Base-by-base conservation (phyloP, 2,888 invertebrate genomes). In the Diplolepis rosae region DNA sequence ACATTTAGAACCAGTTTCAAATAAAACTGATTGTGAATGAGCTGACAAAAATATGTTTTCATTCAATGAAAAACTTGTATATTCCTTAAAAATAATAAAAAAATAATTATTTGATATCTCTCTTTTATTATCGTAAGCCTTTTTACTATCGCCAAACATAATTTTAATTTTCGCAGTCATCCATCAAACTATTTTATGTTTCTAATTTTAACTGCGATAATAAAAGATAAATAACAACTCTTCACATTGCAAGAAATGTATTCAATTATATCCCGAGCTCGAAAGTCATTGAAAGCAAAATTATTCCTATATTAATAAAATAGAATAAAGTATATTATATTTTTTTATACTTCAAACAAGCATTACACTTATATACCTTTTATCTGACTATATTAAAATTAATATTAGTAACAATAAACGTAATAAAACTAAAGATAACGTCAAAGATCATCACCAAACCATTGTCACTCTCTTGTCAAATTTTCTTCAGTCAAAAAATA, bases 401-500 rank as follows among this genome's bases (percentile, higher is more conserved):
- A 51, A 51, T 51, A 4, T 51, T 27, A 51, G 27, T 51, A 56
- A 42, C 15, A 15, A 15, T 15, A 13, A 32, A 32, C 9, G 18
- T 32, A 32, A 22, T 18, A 9, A 18, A 56, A 52, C 15, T 54
- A 54, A 54, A 54, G 15, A 48, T 22, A 13, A 22, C 35, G 15
- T 15, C 42, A 42, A 42, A 42, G 15, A 42, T 42, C 15, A 18
- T 56, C 35, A 56, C 32, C 56, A 22, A 56, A 56, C 56, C 56
- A 56, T 56, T 56, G 56, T 56, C 32, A 56, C 56, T 56, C 35
- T 32, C 32, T 32, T 2, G 24, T 51, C 32, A 32, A 67, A 30
- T 39, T 68, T 68, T 45, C 66, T 39, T 42, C 54, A 52, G 42
- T 5, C 13, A 15, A n/a, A 54, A 54, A 68, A 35, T 42, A 2